Evolutionary conservation across 2,888 invertebrate genomes (phyloP), one percentile per base, ranked within the genome.

Genomic region (Autographa gamma): DNA sequence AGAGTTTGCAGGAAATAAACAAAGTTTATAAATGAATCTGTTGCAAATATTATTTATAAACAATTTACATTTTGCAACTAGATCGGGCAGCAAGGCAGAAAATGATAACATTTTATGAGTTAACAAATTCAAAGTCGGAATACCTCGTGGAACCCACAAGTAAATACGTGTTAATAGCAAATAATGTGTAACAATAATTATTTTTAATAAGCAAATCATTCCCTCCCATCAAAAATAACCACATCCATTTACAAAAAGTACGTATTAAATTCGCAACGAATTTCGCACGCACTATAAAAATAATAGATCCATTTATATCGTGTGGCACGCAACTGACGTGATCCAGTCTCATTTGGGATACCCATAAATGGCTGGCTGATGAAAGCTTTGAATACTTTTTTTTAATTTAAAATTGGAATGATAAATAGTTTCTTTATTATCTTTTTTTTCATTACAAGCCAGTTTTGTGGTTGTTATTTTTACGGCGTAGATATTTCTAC

Each of bases 241-340:
- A 16, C 18, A 60, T n/a, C 58, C 71, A 62, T 72, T 74, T 67
- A 66, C 70, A 71, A 63, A 72, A 73, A 63, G 79, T 64, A 52
- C 73, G 74, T 62, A 66, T 72, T 74, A 65, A 67, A 81, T 84
- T 85, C 82, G 84, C 77, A 82, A 85, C 71, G 82, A 58, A 83
- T 87, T 83, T 83, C 34, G 65, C 69, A 73, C 66, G 64, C 74
- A 70, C 63, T 72, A 74, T 76, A 73, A 80, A 81, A 79, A 83
- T 83, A 82, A 85, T 73, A 75, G 81, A 88, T 86, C 76, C 76
- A 74, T 83, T 81, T 83, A 78, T 86, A 76, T 63, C 87, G 84
- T 87, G 88, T 67, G 65, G 61, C 88, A 88, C 86, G 88, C 86
- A 66, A 88, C 18, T 14, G 52, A 76, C 78, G 77, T 71, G 68